Evolutionary conservation across 2,797 vertebrate genomes (phyloP).

Genomic region (Hemitrygon akajei): DNA sequence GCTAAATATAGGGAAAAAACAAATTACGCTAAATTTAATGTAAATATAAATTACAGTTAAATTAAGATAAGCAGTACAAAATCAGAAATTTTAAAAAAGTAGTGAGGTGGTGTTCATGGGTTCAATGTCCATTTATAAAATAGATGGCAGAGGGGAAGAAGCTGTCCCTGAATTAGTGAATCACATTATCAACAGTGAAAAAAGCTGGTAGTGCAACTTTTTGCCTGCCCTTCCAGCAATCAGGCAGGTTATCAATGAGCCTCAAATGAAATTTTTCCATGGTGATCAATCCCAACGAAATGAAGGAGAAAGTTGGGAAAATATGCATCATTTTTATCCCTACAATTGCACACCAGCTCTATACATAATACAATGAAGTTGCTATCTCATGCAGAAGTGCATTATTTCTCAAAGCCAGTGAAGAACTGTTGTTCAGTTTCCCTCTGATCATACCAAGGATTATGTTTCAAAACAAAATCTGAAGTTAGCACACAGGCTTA

Average conservation of each 20-base stretch:
- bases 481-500: background rate
- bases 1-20: too few species aligned
- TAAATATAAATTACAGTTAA: too few species aligned
- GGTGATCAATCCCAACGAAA: background rate
- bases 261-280: background rate
- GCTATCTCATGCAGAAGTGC: background rate
- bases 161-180: too few species aligned
- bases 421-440: background rate
- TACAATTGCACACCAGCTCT: background rate
- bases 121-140: too few species aligned
- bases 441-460: too few species aligned
- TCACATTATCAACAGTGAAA: background rate
- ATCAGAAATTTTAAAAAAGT: too few species aligned
- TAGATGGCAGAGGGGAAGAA: too few species aligned
- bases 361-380: background rate
- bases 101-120: too few species aligned
- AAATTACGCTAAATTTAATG: too few species aligned
- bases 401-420: background rate
- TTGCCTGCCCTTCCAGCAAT: background rate
- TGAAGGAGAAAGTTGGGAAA: background rate
- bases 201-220: background rate
- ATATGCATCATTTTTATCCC: background rate
- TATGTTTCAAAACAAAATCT: background rate
- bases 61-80: too few species aligned
- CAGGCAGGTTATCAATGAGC: too few species aligned